These are phyloP conservation scores for Myrmecobius fasciatus DNA, from an alignment of 2,113 vertebrate species.

Conservation along the genomic window DNA sequence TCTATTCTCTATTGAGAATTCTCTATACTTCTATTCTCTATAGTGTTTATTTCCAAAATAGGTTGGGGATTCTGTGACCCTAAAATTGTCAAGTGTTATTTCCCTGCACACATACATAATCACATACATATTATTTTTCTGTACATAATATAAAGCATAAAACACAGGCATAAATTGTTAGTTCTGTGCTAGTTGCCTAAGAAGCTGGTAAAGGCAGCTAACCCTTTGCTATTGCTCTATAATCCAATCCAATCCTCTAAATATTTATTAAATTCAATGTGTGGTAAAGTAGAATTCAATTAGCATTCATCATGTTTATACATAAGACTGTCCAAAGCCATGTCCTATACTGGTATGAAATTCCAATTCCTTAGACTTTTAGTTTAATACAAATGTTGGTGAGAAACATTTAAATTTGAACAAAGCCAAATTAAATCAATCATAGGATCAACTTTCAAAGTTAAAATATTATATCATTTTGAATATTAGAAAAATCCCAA, in stretches of 20 bases:
- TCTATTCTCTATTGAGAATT: background rate
- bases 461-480: slow-evolving; percentile 5
- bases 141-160: background rate
- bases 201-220: background rate
- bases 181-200: background rate
- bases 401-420: background rate
- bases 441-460: slow-evolving; percentile 34
- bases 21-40: background rate
- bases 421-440: background rate
- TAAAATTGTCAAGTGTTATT: background rate
- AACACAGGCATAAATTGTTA: background rate
- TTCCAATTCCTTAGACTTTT: slow-evolving; percentile 4
- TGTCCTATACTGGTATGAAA: no score
- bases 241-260: no score
- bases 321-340: no score
- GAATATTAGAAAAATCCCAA: background rate
- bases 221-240: no score
- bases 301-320: no score
- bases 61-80: background rate
- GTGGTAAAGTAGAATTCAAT: no score
- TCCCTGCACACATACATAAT: background rate
- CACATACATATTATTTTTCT: no score
- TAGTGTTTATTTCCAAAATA: background rate
- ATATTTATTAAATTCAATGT: no score
- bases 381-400: background rate